Percentiles rank a stretch among this genome's conserved stretches.
Conservation (phyloP, 2,888 invertebrate genomes). For the Trissoscelio sp. region DNA sequence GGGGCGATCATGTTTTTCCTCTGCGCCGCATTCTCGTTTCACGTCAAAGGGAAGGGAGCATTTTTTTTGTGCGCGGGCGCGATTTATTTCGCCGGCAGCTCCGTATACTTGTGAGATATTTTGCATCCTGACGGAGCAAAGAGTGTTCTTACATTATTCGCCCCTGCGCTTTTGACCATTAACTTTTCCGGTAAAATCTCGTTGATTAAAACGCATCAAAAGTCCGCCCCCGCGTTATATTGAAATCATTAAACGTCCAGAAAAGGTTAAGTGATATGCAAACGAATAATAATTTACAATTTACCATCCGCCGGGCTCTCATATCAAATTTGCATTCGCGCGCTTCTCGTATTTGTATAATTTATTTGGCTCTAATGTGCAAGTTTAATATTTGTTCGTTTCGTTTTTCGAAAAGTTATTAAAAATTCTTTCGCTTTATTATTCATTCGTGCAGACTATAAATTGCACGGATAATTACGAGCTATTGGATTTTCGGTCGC, state of each 20-base stretch:
- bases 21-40: conserved; percentile 53
- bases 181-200: conserved; percentile 50
- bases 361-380: background rate
- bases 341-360: background rate
- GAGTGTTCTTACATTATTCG: conserved; percentile 59
- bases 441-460: too few relatives aligned
- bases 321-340: conserved; percentile 1
- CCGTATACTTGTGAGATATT: conserved; percentile 57
- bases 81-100: conserved; percentile 60
- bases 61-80: conserved; percentile 58
- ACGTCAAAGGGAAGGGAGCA: conserved; percentile 65
- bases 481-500: too few relatives aligned
- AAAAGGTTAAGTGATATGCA: conserved; percentile 36
- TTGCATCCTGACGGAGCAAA: conserved; percentile 57
- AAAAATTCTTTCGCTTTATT: too few relatives aligned
- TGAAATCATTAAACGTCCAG: conserved; percentile 31
- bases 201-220: conserved; percentile 60
- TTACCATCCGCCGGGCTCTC: conserved; percentile 3
- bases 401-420: too few relatives aligned
- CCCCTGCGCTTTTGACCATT: conserved; percentile 61
- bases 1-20: conserved; percentile 31
- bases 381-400: background rate
- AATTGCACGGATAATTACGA: too few relatives aligned
- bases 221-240: conserved; percentile 25
- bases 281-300: conserved; percentile 24